phyloP scores from a whole-genome alignment of 1,140 invertebrate species.

The Bombus pascuorum region DNA sequence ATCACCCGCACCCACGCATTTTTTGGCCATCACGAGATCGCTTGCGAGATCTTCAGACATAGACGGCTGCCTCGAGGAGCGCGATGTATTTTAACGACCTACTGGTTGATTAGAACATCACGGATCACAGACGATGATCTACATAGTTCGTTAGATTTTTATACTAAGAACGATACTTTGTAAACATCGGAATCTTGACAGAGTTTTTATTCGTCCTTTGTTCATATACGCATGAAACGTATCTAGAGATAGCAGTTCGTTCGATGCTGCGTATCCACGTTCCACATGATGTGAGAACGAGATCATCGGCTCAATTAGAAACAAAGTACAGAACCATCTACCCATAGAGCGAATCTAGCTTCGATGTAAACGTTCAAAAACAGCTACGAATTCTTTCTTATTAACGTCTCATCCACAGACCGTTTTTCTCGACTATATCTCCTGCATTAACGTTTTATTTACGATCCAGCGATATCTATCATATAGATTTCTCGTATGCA shows the following conservation, averaged over 20 bases:
- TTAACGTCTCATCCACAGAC: neutral
- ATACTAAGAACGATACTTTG: neutral
- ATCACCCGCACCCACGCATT: slow-evolving; percentile 24
- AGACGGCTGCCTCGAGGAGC: neutral
- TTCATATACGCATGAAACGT: neutral
- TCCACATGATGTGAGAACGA: slow-evolving; percentile 44
- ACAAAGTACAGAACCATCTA: slow-evolving; percentile 7
- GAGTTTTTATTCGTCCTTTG: neutral
- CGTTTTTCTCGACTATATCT: neutral
- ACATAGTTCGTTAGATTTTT: neutral
- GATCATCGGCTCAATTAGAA: slow-evolving; percentile 50
- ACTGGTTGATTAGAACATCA: too few relatives aligned
- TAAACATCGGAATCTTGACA: neutral
- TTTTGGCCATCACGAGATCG: slow-evolving; percentile 32
- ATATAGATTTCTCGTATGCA: neutral
- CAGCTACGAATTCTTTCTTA: neutral
- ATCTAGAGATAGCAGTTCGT: slow-evolving; percentile 1
- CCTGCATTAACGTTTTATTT: neutral
- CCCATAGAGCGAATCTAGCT: neutral
- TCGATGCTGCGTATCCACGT: neutral
- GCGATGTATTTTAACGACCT: too few relatives aligned
- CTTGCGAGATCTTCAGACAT: neutral
- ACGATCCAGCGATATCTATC: neutral
- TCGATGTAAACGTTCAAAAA: neutral
- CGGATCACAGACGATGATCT: too few relatives aligned